These are phyloP conservation scores for Oscheius sp. DNA, from an alignment of 1,140 invertebrate genomes.

Conservation along the genomic window DNA sequence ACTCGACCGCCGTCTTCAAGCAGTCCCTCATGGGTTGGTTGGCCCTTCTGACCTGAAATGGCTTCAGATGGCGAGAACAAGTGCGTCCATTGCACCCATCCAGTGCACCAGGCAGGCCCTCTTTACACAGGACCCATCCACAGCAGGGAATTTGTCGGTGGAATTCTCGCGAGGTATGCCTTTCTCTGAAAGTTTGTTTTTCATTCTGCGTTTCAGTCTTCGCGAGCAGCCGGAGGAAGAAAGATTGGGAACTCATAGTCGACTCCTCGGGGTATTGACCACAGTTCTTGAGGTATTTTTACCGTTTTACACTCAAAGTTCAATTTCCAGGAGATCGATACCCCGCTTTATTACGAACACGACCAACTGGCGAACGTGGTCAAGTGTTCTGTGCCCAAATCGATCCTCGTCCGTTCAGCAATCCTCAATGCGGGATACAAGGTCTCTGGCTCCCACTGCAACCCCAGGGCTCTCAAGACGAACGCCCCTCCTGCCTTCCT, in stretches of 20 bases:
- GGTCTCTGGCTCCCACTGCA: constrained; percentile 87
- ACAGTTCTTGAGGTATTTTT: constrained; percentile 63
- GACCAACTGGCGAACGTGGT: constrained; percentile 49
- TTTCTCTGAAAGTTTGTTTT: constrained; percentile 46
- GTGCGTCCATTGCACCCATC: constrained; percentile 51
- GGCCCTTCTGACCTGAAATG: constrained; percentile 5
- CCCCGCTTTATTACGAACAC: constrained; percentile 79
- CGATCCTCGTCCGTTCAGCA: constrained; percentile 72
- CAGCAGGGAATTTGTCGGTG: constrained; percentile 73
- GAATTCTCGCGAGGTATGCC: constrained; percentile 61
- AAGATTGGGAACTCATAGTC: constrained; percentile 68
- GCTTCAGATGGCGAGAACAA: constrained; percentile 19
- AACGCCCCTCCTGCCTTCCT: constrained; percentile 79
- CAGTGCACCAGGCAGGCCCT: constrained; percentile 78
- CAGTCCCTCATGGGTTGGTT: neutral
- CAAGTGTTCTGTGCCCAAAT: constrained; percentile 46
- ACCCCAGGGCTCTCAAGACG: constrained; percentile 85
- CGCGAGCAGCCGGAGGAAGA: constrained; percentile 62
- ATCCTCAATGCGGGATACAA: constrained; percentile 84
- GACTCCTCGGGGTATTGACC: constrained; percentile 70
- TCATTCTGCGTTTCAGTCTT: constrained; percentile 52
- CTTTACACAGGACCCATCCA: constrained; percentile 86
- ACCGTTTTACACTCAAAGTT: neutral
- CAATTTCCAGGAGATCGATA: constrained; percentile 78
- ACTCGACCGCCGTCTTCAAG: constrained; percentile 2